A percentile compares a stretch with the other conserved stretches of the same genome.
Conservation (phyloP, 2,888 invertebrate genomes). For the Phyto melanocephala region DNA sequence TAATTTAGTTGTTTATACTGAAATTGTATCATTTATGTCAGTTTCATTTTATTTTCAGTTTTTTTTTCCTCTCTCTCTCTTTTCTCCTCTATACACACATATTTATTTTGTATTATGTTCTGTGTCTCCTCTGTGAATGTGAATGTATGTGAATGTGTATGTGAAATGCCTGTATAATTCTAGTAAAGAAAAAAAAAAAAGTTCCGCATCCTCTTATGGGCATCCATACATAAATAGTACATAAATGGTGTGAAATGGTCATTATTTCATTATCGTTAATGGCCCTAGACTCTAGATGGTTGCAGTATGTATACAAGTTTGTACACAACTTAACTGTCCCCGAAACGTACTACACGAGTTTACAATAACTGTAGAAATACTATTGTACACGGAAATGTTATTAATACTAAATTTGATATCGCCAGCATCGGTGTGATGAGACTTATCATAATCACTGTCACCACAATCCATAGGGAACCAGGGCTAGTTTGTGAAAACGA, state of each 20-base stretch:
- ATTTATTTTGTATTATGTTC: background rate
- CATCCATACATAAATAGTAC: no score
- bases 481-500: background rate
- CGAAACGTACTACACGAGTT: slow-evolving; percentile 6
- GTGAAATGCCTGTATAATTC: background rate
- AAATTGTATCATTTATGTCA: slow-evolving; percentile 57
- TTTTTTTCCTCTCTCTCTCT: background rate
- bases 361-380: background rate
- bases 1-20: slow-evolving; percentile 63
- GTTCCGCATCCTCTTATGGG: slow-evolving; percentile 11
- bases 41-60: slow-evolving; percentile 44
- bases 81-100: no score
- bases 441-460: slow-evolving; percentile 34
- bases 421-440: slow-evolving; percentile 11
- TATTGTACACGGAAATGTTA: slow-evolving; percentile 56
- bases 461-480: background rate
- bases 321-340: background rate
- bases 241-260: slow-evolving; percentile 64
- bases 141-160: background rate
- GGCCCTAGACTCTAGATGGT: slow-evolving; percentile 12
- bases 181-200: slow-evolving; percentile 8
- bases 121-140: background rate
- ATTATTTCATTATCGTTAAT: slow-evolving; percentile 64
- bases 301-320: no score
- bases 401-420: slow-evolving; percentile 60